phyloP scores from a whole-genome alignment of 92 coral and sea anemone species.

The Desmophyllum pertusum region DNA sequence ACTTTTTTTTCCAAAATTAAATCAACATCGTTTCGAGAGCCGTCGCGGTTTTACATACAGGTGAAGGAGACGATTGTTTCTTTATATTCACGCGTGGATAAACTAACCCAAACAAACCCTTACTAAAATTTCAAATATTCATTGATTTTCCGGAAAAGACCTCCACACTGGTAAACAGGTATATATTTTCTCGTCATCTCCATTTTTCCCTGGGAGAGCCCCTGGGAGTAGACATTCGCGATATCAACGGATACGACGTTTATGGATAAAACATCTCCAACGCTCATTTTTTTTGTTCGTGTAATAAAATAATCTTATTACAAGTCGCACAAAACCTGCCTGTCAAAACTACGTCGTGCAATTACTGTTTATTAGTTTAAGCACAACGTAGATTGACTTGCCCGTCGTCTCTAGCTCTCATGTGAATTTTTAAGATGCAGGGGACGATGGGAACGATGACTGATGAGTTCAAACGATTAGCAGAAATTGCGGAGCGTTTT shows the following conservation, averaged over 20 bases:
- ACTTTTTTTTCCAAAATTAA: not conserved
- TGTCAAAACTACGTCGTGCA: not conserved
- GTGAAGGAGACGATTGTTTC: not conserved
- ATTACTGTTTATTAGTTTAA: not conserved
- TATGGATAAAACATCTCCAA: too few species aligned
- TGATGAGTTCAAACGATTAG: not conserved
- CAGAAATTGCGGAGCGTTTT: not conserved
- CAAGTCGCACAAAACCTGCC: not conserved
- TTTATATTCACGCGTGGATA: not conserved
- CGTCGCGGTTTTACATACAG: not conserved
- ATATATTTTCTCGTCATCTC: too few species aligned
- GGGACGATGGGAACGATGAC: not conserved
- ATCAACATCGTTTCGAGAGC: not conserved
- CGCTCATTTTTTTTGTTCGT: too few species aligned
- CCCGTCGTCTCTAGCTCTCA: not conserved
- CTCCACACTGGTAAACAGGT: too few species aligned
- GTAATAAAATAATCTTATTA: not conserved
- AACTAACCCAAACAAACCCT: not conserved
- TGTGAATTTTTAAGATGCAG: not conserved
- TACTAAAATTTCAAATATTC: too few species aligned
- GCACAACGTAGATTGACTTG: not conserved
- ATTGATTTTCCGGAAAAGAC: too few species aligned
- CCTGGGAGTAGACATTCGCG: too few species aligned
- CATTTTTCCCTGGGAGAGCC: too few species aligned
- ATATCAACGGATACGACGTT: too few species aligned